Evolutionary conservation across 2,888 invertebrate species (phyloP).

Genomic region (Melanargia galathea): DNA sequence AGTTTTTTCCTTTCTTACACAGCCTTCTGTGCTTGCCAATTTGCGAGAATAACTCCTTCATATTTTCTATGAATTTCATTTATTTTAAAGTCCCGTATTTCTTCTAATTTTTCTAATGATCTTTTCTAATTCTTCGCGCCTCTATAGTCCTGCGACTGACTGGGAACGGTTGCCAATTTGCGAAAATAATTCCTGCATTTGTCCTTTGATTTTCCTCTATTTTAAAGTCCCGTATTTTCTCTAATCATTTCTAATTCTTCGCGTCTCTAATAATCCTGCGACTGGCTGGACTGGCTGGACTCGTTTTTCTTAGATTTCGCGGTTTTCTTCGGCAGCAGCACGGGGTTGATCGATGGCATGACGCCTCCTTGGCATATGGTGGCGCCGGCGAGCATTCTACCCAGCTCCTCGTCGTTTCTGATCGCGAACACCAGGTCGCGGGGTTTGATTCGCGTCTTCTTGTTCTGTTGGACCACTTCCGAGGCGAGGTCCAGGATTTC

Average conservation of each 20-base stretch:
- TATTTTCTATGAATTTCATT: no score
- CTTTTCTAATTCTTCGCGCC: no score
- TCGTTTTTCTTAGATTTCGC: constrained; percentile 43
- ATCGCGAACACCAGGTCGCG: constrained; percentile 62
- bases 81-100: no score
- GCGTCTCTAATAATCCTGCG: constrained; percentile 4
- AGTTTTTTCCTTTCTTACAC: no score
- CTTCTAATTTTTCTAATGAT: no score
- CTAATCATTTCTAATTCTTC: no score
- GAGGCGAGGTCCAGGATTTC: constrained; percentile 85
- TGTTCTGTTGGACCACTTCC: constrained; percentile 85
- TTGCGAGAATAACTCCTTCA: no score
- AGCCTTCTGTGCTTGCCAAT: no score
- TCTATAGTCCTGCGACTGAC: no score
- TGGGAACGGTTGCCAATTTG: no score
- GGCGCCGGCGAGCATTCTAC: constrained; percentile 54
- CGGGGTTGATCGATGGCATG: constrained; percentile 54
- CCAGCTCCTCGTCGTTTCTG: constrained; percentile 63
- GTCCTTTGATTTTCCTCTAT: not conserved
- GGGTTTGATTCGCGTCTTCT: constrained; percentile 79
- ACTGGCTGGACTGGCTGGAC: constrained; percentile 6
- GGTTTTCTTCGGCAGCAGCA: constrained; percentile 63
- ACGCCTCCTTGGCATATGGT: constrained; percentile 63
- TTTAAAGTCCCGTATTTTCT: no score
- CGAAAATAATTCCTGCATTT: no score